Percentiles rank a stretch among this genome's conserved stretches.
These are phyloP conservation scores for Drusus annulatus DNA, from an alignment of 1,140 invertebrate genomes.

Conservation along the genomic window DNA sequence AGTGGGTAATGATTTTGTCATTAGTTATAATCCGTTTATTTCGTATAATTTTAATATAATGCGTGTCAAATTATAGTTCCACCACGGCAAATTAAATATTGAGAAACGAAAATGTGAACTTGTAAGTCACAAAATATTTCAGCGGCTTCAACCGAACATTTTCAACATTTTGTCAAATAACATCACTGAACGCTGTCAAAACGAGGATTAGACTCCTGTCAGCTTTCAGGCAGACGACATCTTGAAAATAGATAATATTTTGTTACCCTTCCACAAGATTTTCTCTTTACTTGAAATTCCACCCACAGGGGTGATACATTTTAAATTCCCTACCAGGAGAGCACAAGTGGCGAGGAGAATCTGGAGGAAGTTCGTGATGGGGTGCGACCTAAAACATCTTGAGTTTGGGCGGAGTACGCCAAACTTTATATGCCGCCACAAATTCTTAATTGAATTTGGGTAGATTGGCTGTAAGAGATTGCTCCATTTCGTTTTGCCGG, in stretches of 20 bases:
- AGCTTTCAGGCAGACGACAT: too few species aligned
- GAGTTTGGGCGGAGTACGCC: constrained; percentile 17
- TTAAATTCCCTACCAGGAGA: constrained; percentile 9
- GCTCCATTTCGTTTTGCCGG: constrained; percentile 27
- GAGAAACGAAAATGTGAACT: too few species aligned
- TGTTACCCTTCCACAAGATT: too few species aligned
- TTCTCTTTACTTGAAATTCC: too few species aligned
- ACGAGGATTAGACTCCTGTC: neutral
- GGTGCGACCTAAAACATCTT: constrained; percentile 14
- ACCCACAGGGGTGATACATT: constrained; percentile 18
- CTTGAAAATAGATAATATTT: too few species aligned
- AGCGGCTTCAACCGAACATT: neutral
- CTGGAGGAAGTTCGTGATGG: constrained; percentile 3
- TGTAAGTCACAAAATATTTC: too few species aligned
- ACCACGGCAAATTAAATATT: too few species aligned
- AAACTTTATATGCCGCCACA: constrained; percentile 28
- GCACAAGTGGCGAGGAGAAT: constrained; percentile 10
- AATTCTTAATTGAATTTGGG: constrained; percentile 41
- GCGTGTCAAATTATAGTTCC: too few species aligned
- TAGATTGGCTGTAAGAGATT: constrained; percentile 31
- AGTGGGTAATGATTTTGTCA: too few species aligned
- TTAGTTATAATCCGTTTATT: too few species aligned
- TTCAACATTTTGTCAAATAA: neutral
- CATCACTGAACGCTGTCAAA: constrained; percentile 1
- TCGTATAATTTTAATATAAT: too few species aligned